Evolutionary conservation across 2,888 invertebrate species (phyloP), one percentile per base, ranked within the genome.

Genomic region (Scrobipalpa atriplicella): DNA sequence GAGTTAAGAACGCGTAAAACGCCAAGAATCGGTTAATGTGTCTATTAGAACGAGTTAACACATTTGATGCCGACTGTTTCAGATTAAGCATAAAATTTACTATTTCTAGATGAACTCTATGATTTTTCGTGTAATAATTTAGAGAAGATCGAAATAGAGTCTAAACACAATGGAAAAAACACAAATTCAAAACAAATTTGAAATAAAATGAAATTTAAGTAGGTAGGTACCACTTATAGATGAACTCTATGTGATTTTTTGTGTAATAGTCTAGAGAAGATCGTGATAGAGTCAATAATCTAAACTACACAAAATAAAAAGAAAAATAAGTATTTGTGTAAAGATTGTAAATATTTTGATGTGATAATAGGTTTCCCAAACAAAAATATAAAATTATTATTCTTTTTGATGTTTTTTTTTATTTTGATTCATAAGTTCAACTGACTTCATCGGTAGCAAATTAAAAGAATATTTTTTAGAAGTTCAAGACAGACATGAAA

Each of bases 21-120:
- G 71, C 68, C 72, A 75, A 70, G 69, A 80, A 74, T 79, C 71
- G 75, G 66, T 68, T 88, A 87, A 88, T 87, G 87, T 86, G 85
- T 89, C 84, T 85, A 86, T 89, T 85, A 84, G 75, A 85, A 87
- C 86, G 86, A 13, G 13, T 56, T 56, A 56, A 56, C 54, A 56
- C 54, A 1, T 13, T 29, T 5, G 13, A 10, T 56, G 10, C 54
- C 21, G 13, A 29, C 0, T 21, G 5, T 52, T 21, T 2, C 29
- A 1, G 19, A 47, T n/a, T 16, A 7, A 3, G 47, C 6, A 8
- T 47, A 16, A 16, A 5, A 16, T 47, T 16, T n/a, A 47, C 29
- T 29, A 29, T 29, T 2, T 5, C 29, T 29, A 29, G 29, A 29
- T 3, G 5, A 29, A 29, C 2, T 29, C 29, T 29, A 5, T 29